Percentiles rank a stretch among this genome's conserved stretches.
Conservation (phyloP, 2,888 invertebrate genomes). For the Diarsia brunnea region DNA sequence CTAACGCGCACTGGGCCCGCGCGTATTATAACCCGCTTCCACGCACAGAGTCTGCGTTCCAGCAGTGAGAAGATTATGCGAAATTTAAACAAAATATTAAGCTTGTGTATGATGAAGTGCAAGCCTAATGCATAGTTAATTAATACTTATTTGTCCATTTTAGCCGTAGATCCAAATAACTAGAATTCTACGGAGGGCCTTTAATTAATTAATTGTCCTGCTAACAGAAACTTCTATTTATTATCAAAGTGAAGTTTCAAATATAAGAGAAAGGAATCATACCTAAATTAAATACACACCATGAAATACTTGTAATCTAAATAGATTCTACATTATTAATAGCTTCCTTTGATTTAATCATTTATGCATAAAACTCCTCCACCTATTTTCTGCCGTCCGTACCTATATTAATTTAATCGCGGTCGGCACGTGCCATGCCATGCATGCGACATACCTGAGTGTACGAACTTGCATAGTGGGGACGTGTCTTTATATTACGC, state of each 20-base stretch:
- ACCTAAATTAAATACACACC: not conserved
- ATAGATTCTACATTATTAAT: not conserved
- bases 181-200: not conserved
- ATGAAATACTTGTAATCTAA: not conserved
- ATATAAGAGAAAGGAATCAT: not conserved
- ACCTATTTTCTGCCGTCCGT: not conserved
- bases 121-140: not conserved
- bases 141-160: not conserved
- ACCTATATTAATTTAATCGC: conserved; percentile 16
- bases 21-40: not conserved
- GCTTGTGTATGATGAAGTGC: not conserved
- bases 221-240: not conserved
- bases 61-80: not conserved
- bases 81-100: not conserved
- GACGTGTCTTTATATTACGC: not conserved
- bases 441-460: not conserved
- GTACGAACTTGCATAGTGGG: not conserved
- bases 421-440: not conserved
- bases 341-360: not conserved
- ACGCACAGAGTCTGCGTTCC: not conserved
- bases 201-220: too few species aligned
- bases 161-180: not conserved
- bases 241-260: not conserved
- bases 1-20: not conserved
- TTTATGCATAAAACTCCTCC: not conserved